Percentiles rank a stretch among this genome's conserved stretches.
Conservation (phyloP, 2,888 invertebrate species). For the Trissonchulus sp. region DNA sequence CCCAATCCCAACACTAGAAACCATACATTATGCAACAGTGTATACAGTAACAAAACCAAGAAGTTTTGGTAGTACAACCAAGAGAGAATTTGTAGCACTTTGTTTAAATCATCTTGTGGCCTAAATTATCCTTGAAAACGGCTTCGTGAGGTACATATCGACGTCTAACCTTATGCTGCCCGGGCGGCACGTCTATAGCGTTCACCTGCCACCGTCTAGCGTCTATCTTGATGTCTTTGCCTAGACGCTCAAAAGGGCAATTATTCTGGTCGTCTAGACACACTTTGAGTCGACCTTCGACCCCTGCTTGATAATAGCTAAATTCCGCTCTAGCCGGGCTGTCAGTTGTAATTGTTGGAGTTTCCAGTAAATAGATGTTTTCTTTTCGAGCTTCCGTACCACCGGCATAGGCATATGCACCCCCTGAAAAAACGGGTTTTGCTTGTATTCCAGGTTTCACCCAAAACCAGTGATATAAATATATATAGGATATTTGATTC, state of each 20-base stretch:
- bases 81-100: too few relatives aligned
- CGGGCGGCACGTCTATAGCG: constrained; percentile 37
- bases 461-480: too few relatives aligned
- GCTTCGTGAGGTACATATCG: too few relatives aligned
- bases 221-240: constrained; percentile 41
- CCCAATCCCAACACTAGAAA: too few relatives aligned
- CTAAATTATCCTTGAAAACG: too few relatives aligned
- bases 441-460: too few relatives aligned
- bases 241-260: constrained; percentile 42
- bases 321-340: constrained; percentile 39
- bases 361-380: constrained; percentile 38
- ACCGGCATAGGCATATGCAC: constrained; percentile 39
- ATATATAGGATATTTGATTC: too few relatives aligned
- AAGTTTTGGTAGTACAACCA: too few relatives aligned
- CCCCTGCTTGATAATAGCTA: constrained; percentile 42
- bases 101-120: too few relatives aligned
- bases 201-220: constrained; percentile 43
- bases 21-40: too few relatives aligned
- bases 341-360: constrained; percentile 32
- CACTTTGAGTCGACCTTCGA: constrained; percentile 43
- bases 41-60: too few relatives aligned
- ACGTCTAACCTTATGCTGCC: constrained; percentile 43
- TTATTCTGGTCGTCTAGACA: constrained; percentile 41
- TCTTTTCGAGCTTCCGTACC: constrained; percentile 31
- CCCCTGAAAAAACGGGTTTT: constrained; percentile 38